These are phyloP conservation scores for Barbus barbus DNA, from an alignment of 2,113 vertebrate species.

Conservation along the genomic window DNA sequence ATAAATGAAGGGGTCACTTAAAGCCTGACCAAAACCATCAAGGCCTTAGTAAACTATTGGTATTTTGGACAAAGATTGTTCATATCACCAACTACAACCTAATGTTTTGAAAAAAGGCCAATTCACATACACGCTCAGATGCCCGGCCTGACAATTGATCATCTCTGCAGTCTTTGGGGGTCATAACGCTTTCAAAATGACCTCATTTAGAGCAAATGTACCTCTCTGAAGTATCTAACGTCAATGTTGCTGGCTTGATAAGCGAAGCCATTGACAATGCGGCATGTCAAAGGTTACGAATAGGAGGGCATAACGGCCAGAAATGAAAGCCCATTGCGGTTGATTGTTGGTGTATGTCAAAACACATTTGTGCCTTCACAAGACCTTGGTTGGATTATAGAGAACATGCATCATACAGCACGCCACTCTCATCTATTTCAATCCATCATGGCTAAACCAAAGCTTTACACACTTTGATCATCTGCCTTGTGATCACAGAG, in stretches of 20 bases:
- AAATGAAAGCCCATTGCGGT: constrained; percentile 31
- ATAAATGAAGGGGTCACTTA: constrained; percentile 41
- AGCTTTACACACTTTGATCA: constrained; percentile 40
- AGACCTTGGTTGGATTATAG: constrained; percentile 10
- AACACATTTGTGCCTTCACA: neutral
- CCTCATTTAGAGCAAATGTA: constrained; percentile 54
- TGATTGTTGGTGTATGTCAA: constrained; percentile 15
- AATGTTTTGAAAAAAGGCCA: constrained; percentile 42
- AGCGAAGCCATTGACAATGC: constrained; percentile 13
- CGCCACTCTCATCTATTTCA: constrained; percentile 1
- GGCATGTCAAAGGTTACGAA: constrained; percentile 44
- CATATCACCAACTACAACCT: constrained; percentile 27
- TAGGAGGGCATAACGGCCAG: constrained; percentile 5
- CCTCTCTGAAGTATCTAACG: constrained; percentile 39
- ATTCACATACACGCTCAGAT: constrained; percentile 38
- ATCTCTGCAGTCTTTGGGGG: constrained; percentile 27
- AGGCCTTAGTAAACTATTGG: constrained; percentile 38
- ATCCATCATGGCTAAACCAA: constrained; percentile 38
- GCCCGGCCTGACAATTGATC: constrained; percentile 48
- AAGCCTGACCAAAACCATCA: constrained; percentile 11
- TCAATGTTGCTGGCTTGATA: constrained; percentile 18
- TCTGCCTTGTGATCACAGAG: constrained; percentile 24
- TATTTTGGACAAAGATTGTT: constrained; percentile 44
- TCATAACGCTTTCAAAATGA: constrained; percentile 54
- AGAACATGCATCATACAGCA: neutral